Evolutionary conservation across 2,888 invertebrate species (phyloP), one percentile per base, ranked within the genome.

Genomic region (Agrypnus murinus): DNA sequence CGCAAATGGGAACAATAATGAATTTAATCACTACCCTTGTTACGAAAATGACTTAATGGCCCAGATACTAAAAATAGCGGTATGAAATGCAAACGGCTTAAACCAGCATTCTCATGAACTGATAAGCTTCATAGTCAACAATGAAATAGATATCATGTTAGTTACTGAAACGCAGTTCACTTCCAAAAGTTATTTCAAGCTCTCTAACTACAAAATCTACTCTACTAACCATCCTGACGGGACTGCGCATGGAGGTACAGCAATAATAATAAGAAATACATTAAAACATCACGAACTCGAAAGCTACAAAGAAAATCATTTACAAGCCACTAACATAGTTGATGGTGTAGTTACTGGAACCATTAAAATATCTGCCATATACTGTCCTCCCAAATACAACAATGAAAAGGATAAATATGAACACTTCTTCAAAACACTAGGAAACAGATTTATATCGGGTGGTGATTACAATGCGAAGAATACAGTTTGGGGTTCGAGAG

Each of bases 1-100:
- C 69, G 19, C 70, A 74, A 66, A 72, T 72, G 55, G 53, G 68
- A 15, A 74, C 65, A 12, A 74, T 75, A 40, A 40, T 74, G 36
- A 71, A 69, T 55, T 50, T 74, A 48, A 64, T 74, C 50, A 73
- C 72, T 48, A 57, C 40, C 38, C 25, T 63, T 36, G 45, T 65
- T 19, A 62, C 45, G 25, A 62, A 50, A 63, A 63, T 45, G n/a
- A 14, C 57, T 60, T 36, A 65, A 65, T 70, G 57, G 59, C 36
- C 43, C 60, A 55, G 14, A 43, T 57, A 45, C 46, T 62, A 8
- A 63, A 31, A 50, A 9, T 50, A 25, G 31, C 50, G 31, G 15
- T 31, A 3, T 50, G 32, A 31, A 50, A 50, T 50, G 50, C 50
- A 25, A 50, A 50, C 12, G 50, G 50, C 50, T 17, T 50, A 8